Evolutionary conservation across 1,140 invertebrate genomes (phyloP), one percentile per base, ranked within the genome.

Genomic region (Zaprionus inermis): DNA sequence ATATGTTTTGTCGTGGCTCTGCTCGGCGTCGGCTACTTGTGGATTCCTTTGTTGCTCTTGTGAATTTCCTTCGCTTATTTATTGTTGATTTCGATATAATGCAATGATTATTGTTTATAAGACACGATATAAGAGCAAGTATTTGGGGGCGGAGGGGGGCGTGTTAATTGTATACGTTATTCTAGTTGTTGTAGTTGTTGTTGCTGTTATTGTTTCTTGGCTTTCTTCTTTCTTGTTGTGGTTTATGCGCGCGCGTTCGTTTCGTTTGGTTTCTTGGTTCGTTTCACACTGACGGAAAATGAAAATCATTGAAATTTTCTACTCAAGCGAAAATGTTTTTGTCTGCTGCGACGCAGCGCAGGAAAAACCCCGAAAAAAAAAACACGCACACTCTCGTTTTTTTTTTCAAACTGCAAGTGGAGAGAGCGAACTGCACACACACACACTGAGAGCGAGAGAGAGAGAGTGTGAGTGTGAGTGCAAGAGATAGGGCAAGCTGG

Each of bases 221-320:
- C 14, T 55, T 55, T 55, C 28, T 32, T 56, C 28, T 32, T 56
- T 56, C 51, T 56, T 32, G 30, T 73, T 76, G 66, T 76, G 66
- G 64, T 41, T 74, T 71, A 67, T 73, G 78, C 84, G 85, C 78
- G 86, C 84, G 84, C 84, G 84, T 88, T 88, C 84, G 84, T 88
- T 88, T 88, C 84, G 84, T 88, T 88, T 88, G 61, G 71, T 80
- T 89, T 88, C 80, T 88, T 88, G 84, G 84, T 88, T 88, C 84
- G 84, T 88, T 88, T 88, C 84, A 88, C 84, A 88, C 84, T 88
- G 69, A 82, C 73, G 66, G 64, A 73, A 49, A 49, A 68, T 51
- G 68, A 72, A 79, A 86, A 82, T 83, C 84, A 88, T 82, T 88
- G 76, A 86, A 88, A 74, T 67, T 80, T 79, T 83, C 77, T 74